These are phyloP conservation scores for Cygnus olor DNA, from an alignment of 2,797 vertebrate genomes.

Conservation along the genomic window DNA sequence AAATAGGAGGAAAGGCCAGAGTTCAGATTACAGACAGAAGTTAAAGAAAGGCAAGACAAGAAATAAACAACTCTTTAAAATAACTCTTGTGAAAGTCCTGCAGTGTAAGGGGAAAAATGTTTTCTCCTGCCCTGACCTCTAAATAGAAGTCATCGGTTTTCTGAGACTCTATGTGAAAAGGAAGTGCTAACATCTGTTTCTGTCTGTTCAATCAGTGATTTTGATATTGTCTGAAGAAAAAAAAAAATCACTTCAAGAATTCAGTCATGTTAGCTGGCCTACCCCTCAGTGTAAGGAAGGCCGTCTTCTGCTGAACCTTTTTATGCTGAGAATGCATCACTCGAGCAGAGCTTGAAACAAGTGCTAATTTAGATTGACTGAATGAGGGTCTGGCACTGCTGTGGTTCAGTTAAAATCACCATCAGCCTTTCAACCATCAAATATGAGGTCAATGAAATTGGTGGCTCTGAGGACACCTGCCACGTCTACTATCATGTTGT, in stretches of 20 bases:
- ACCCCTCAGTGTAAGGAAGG: background rate
- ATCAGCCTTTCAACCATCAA: background rate
- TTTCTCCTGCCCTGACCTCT: slow-evolving; percentile 28
- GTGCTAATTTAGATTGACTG: background rate
- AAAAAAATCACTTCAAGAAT: background rate
- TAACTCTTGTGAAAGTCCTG: slow-evolving; percentile 37
- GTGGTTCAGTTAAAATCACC: background rate
- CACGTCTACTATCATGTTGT: background rate
- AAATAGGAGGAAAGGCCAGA: slow-evolving; percentile 31
- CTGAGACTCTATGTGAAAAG: slow-evolving; percentile 27
- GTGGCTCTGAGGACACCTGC: background rate
- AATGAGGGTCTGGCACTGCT: background rate
- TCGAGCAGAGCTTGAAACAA: background rate
- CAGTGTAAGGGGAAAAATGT: slow-evolving; percentile 32
- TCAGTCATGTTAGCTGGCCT: background rate
- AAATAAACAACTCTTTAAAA: slow-evolving; percentile 54
- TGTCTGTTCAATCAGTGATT: background rate
- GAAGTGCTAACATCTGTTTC: slow-evolving; percentile 55
- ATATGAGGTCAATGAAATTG: background rate
- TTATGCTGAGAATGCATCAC: background rate
- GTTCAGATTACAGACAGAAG: slow-evolving; percentile 54
- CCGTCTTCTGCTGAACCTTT: background rate
- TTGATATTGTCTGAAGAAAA: slow-evolving; percentile 4
- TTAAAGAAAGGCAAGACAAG: slow-evolving; percentile 25
- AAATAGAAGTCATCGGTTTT: slow-evolving; percentile 1